phyloP scores from a whole-genome alignment of 92 coral and sea anemone species.

The Nematostella vectensis region DNA sequence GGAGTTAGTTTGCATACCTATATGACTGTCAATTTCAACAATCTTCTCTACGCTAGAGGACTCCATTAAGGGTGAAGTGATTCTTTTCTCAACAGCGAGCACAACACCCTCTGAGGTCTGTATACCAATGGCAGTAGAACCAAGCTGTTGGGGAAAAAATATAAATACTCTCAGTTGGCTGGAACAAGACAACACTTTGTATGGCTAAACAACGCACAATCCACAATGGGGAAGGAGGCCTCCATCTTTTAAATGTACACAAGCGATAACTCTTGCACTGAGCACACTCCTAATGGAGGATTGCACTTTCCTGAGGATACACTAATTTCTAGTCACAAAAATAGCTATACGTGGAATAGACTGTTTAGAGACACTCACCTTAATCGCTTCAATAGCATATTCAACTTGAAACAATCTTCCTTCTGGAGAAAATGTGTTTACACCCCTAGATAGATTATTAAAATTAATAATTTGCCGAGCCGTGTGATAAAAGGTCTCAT shows the following conservation, averaged over 20 bases:
- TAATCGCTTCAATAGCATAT: slow-evolving; percentile 98
- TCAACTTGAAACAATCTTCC: slow-evolving; percentile 98
- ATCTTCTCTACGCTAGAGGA: slow-evolving; percentile 94
- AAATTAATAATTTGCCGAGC: neutral
- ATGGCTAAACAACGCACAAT: no score
- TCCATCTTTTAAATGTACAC: no score
- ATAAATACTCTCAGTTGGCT: no score
- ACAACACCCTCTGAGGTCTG: slow-evolving; percentile 98
- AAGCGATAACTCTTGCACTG: no score
- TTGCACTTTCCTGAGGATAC: no score
- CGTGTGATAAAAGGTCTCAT: no score
- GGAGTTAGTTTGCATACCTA: slow-evolving; percentile 71
- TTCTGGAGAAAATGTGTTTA: slow-evolving; percentile 96
- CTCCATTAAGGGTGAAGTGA: slow-evolving; percentile 95
- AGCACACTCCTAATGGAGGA: no score
- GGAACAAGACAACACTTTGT: no score
- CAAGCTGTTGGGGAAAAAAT: slow-evolving; percentile 57
- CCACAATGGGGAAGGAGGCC: no score
- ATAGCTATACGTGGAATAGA: no score
- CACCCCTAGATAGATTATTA: slow-evolving; percentile 55
- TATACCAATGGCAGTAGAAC: slow-evolving; percentile 97
- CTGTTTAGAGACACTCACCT: no score
- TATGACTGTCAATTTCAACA: slow-evolving; percentile 92
- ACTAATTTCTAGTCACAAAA: no score
- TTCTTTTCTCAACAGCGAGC: slow-evolving; percentile 90